These are phyloP conservation scores for Aphelocoma californica DNA, from an alignment of 2,797 vertebrate genomes.

Conservation along the genomic window DNA sequence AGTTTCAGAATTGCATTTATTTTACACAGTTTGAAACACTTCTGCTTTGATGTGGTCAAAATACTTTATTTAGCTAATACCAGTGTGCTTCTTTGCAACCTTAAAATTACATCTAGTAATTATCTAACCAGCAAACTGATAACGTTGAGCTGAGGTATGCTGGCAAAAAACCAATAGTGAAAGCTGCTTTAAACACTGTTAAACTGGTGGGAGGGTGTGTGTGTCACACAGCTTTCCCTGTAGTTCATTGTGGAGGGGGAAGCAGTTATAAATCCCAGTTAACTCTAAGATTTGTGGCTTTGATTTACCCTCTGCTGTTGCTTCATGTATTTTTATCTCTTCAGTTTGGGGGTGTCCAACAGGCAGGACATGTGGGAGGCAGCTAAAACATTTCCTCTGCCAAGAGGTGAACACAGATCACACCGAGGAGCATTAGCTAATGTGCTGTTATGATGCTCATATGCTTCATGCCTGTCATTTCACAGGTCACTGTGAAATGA, in stretches of 20 bases:
- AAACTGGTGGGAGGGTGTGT: background rate
- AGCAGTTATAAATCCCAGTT: background rate
- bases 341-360: background rate
- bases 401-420: background rate
- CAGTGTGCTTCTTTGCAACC: background rate
- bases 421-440: background rate
- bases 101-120: slow-evolving; percentile 27
- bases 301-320: background rate
- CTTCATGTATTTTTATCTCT: background rate
- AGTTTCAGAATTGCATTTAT: slow-evolving; percentile 36
- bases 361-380: background rate
- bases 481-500: background rate
- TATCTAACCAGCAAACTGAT: slow-evolving; percentile 8
- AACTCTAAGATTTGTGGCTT: background rate
- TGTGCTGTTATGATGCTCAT: background rate
- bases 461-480: background rate
- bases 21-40: slow-evolving; percentile 30
- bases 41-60: slow-evolving; percentile 30
- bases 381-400: background rate
- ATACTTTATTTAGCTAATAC: slow-evolving; percentile 2
- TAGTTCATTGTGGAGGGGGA: background rate
- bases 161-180: background rate
- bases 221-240: background rate
- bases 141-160: background rate
- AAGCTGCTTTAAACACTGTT: background rate